Conservation (phyloP, 2,113 vertebrate species). For the Herpetotheres cachinnans region DNA sequence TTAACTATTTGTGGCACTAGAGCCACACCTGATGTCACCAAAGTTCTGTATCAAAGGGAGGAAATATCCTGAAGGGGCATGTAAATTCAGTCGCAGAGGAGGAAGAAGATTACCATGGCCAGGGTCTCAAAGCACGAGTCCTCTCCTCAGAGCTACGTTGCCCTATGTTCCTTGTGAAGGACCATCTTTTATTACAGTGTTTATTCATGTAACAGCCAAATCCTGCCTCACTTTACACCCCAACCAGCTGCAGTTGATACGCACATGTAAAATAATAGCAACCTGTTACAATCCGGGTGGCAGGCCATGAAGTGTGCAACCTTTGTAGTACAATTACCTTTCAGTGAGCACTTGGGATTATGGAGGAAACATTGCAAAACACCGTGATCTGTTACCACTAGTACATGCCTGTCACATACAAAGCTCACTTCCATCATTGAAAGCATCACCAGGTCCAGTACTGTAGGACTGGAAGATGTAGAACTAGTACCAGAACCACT, state of each 20-base stretch:
- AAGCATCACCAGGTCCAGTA: neutral
- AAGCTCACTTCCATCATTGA: neutral
- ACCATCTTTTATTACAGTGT: neutral
- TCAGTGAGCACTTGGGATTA: neutral
- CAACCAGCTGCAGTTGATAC: accelerated
- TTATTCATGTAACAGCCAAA: neutral
- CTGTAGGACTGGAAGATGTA: neutral
- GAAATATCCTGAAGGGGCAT: neutral
- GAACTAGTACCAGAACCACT: neutral
- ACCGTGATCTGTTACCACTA: neutral
- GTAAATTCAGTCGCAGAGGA: neutral
- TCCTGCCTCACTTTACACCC: neutral
- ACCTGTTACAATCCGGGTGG: neutral
- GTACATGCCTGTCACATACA: neutral
- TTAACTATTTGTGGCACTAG: neutral
- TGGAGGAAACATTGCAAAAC: neutral
- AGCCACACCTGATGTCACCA: neutral
- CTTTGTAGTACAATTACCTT: neutral
- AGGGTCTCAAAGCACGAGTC: neutral
- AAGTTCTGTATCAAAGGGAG: neutral
- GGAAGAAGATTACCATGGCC: neutral
- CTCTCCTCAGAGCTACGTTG: neutral
- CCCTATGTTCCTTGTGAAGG: neutral
- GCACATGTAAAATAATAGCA: neutral
- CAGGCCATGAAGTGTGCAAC: neutral